Conservation (phyloP, 2,113 vertebrate species). For the Marcusenius ussheri region DNA sequence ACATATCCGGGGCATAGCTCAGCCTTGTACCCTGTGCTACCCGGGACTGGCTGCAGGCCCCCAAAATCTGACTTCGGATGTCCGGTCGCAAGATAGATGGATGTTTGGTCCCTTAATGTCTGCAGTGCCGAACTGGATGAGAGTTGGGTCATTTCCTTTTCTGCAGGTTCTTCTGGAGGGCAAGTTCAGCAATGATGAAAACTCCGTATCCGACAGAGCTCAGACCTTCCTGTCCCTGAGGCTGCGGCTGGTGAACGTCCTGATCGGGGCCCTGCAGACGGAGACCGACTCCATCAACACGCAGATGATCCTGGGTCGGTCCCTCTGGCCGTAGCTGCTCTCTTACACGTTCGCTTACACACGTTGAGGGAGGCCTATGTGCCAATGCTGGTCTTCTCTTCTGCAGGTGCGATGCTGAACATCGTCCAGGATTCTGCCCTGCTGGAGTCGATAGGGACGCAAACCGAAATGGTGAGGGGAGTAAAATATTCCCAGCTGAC, state of each 20-base stretch:
- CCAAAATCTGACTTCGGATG: background rate
- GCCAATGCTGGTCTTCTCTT: background rate
- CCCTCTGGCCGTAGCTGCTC: background rate
- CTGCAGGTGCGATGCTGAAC: constrained; percentile 89
- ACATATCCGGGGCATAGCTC: background rate
- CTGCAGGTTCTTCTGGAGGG: constrained; percentile 85
- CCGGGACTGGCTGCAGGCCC: background rate
- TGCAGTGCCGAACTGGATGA: background rate
- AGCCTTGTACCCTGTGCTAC: background rate
- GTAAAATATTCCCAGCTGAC: background rate
- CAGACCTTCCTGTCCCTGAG: constrained; percentile 88
- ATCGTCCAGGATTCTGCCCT: constrained; percentile 94
- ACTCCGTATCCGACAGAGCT: constrained; percentile 77
- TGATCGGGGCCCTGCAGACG: constrained; percentile 90
- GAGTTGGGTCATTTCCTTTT: constrained; percentile 23
- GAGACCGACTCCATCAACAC: constrained; percentile 94
- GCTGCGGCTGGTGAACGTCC: constrained; percentile 85
- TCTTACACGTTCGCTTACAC: background rate
- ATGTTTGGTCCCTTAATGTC: background rate
- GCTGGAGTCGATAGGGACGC: constrained; percentile 84
- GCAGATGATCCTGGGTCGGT: constrained; percentile 87
- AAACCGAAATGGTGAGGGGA: constrained; percentile 78
- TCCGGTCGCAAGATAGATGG: background rate
- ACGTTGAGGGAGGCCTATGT: background rate
- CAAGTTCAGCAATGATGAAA: constrained; percentile 89